Base-by-base conservation (phyloP, 2,797 vertebrate genomes). In the Pogoniulus pusillus region DNA sequence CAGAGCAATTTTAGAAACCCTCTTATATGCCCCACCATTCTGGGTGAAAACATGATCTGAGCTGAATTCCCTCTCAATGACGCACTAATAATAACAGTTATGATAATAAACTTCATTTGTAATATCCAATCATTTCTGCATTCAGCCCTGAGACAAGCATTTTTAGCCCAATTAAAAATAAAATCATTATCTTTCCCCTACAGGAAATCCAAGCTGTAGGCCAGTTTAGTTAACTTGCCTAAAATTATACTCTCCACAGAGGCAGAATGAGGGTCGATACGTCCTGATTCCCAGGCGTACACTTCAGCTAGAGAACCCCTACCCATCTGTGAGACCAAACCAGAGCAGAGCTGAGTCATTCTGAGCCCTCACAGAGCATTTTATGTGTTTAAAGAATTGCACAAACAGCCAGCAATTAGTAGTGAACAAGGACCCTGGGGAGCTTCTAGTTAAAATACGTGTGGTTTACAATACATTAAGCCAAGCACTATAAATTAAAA, bases 111-210 rank as follows among this genome's bases (percentile, higher is more conserved):
- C 87, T 93, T 70, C 63, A 66, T 86, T 82, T 58, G 79, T n/a
- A 41, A 73, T 78, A 93, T 84, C 80, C 87, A 94, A 17, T 20
- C 68, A 35, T 80, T 87, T 71, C 59, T 87, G 64, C 7, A 73
- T 71, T 51, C 85, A 85, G 85, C 34, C 78, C 39, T 76, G 72
- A 79, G 71, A 85, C 20, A 11, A 0, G 6, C 45, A 37, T 83
- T 93, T 94, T 94, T 87, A 94, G 85, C 39, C 79, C 85, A 83
- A 92, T 94, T 94, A 82, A 94, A 93, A 94, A 94, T 63, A 91
- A 92, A 95, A 64, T 45, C 66, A 78, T 89, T 87, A 63, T 85
- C 47, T 62, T 64, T 85, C 55, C 87, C 35, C 37, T 54, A 34
- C 66, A 89, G 85, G 89, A 91, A 93, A 93, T 82, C 80, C 82